Evolutionary conservation across 2,888 invertebrate genomes (phyloP), one percentile per base, ranked within the genome.

Genomic region (Zootermopsis nevadensis): DNA sequence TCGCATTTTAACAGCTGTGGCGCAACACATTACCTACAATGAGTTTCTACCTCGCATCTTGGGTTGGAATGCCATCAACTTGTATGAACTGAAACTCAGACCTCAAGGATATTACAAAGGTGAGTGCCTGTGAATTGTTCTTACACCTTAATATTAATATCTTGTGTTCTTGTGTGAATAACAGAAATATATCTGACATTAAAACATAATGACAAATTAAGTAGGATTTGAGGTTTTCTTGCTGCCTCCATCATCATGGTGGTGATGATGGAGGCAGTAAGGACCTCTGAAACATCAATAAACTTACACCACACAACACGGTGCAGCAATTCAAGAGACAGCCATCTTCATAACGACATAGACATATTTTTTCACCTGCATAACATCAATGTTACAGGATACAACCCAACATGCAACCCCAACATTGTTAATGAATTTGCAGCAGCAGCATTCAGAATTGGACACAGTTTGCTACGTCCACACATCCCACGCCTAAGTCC

Each of bases 391-490:
- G 1, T 74, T 83, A 22, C 87, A 87, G 88, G 96, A 83, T 98
- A 98, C 89, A 97, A 96, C 83, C 94, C 96, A 0, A 94, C 94
- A 0, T 98, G 98, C 89, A 97, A 97, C 88, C 97, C 98, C 0
- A 94, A 96, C 6, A 94, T 97, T 35, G 93, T 97, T 84, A 97
- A 95, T 31, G 98, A 98, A 88, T 98, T 98, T 87, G 97, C 96
- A 0, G 91, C 97, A 0, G 98, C 98, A 0, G 96, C 98, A 0
- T 98, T 95, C 91, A 93, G 98, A 84, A 96, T 98, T 87, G 98
- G 98, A 0, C 98, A 98, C 89, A 97, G 97, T 0, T 89, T 98
- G 33, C 90, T 98, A 66, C 91, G 97, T 82, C 98, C 98, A 0
- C 96, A 96, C 87, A 92, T 98, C 83, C 96, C 96, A 0, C 92